Evolutionary conservation across 2,797 vertebrate genomes (phyloP), one percentile per base, ranked within the genome.

Genomic region (Girardinus metallicus): DNA sequence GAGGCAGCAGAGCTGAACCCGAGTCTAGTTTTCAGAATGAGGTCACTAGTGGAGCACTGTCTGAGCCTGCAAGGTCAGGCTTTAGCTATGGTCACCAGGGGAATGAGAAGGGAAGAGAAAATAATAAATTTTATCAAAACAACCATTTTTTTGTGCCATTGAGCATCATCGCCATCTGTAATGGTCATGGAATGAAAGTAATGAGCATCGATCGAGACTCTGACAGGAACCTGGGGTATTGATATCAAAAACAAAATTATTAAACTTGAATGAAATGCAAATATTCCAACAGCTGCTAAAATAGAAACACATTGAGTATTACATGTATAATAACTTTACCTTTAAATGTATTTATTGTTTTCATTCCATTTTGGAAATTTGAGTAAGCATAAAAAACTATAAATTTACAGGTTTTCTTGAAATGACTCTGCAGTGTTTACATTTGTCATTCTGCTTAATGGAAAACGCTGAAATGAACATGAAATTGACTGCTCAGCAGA

Each of bases 31-130:
- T 86, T 83, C 76, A 60, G 74, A 81, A 75, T 71, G 62, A 85
- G 85, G 34, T 80, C 81, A 77, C 66, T 80, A 85, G 53, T 55
- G 79, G 74, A 84, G 76, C 77, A 57, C 49, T 73, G 74, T 81
- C 80, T 87, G 87, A 86, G 83, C 85, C 87, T 5, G 79, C 82
- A 76, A 86, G 79, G 81, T 81, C 18, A 18, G 73, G 51, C 79
- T 79, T 86, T 82, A 83, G 84, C 83, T 78, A 51, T 71, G 72
- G 81, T 85, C 76, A 34, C 76, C 29, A 64, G 75, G 49, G 79
- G 47, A 76, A 53, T 60, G 43, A 31, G 62, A 51, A 23, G n/a
- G 43, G 6, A 76, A 46, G 75, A 73, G 31, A 39, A 39, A 51
- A 74, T 15, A 43, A 49, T 51, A 23, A 39, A 64, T 77, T 80